Evolutionary conservation across 1,140 invertebrate species (phyloP), one percentile per base, ranked within the genome.

Genomic region (Procambarus clarkii): DNA sequence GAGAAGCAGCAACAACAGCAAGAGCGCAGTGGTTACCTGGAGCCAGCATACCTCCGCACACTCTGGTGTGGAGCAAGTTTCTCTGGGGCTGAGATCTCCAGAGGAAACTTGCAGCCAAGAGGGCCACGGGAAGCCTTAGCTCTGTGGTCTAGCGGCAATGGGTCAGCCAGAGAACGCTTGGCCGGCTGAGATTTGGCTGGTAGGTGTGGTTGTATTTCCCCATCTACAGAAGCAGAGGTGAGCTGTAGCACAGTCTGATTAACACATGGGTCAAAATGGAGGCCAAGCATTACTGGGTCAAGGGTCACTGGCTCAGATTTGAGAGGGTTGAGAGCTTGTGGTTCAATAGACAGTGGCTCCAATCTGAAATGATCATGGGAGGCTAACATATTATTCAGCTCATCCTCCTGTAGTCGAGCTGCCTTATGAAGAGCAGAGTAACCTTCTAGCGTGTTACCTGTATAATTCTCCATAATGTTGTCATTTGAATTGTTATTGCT

Each of bases 231-330:
- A 91, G 90, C 79, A 54, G 87, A 79, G 48, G 86, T 90, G 34
- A 93, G 83, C 84, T 93, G 88, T 13, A 93, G 91, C 64, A 92
- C 83, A 86, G 92, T 93, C 76, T 93, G 90, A 74, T 93, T 93
- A 88, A 89, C 91, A 54, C 79, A 71, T 9, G 93, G 92, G 84
- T 93, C 93, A 91, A 93, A 92, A 79, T 92, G 92, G 54, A 93
- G 89, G 79, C 93, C 92, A 74, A 93, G 85, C 77, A 91, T 71
- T 84, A 93, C 80, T 45, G 92, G 91, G 79, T 93, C 92, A 86
- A 91, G 93, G 48, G 69, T 82, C 78, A 92, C 78, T 54, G 77
- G 82, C 24, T 90, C 91, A 34, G 85, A 58, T 84, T 74, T 84
- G 64, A 85, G 88, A 69, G 82, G 82, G 58, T 78, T 85, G 46